phyloP scores from a whole-genome alignment of 1,140 invertebrate genomes.

The Drosophila subpulchrella region DNA sequence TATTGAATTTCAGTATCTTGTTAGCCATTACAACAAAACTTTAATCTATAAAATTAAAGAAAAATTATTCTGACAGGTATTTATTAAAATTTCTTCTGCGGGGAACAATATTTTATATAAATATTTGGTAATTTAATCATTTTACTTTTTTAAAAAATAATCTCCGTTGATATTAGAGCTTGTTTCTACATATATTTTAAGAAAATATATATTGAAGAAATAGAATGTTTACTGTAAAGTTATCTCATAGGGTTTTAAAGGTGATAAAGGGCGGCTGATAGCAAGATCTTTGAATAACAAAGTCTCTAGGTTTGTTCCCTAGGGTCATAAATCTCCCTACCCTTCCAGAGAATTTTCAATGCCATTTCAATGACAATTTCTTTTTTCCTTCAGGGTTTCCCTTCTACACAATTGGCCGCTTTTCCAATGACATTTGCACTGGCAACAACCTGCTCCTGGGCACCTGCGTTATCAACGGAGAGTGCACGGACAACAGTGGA shows the following conservation, averaged over 20 bases:
- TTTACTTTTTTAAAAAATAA: neutral
- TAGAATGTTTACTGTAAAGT: neutral
- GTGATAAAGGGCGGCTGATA: neutral
- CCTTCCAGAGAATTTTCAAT: neutral
- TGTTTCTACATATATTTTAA: neutral
- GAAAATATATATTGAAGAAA: neutral
- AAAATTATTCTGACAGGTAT: too few species aligned
- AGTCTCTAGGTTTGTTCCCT: neutral
- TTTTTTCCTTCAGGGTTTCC: conserved; percentile 86
- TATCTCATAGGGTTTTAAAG: neutral
- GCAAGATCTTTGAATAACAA: neutral
- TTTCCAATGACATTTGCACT: conserved; percentile 88
- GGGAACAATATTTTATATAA: too few species aligned
- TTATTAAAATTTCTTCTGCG: too few species aligned
- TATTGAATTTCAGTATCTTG: too few species aligned
- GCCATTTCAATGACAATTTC: neutral
- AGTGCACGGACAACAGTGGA: conserved; percentile 90
- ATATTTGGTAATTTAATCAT: too few species aligned
- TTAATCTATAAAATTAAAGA: too few species aligned
- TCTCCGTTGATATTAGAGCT: neutral
- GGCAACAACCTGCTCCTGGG: conserved; percentile 88
- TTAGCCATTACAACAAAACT: too few species aligned
- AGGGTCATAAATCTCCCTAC: neutral
- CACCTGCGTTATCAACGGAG: conserved; percentile 90
- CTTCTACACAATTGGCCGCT: conserved; percentile 89